Evolutionary conservation across 2,888 invertebrate species (phyloP).

Genomic region (Nemotelus nigrinus): DNA sequence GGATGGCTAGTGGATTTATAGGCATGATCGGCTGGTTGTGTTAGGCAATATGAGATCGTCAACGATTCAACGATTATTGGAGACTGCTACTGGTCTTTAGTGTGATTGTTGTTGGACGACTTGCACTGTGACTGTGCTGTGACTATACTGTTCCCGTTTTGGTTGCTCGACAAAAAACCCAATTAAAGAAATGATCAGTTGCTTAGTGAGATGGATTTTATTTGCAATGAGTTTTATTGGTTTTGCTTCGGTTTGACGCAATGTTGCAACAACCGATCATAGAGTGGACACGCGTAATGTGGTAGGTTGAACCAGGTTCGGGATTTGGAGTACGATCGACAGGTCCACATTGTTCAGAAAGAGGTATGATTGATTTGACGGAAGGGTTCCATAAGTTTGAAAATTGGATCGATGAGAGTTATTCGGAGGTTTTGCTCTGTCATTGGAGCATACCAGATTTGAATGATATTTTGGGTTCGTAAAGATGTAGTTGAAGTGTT

Average conservation of each 20-base stretch:
- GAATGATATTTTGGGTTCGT: no score
- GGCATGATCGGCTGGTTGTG: background rate
- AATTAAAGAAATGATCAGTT: conserved; percentile 51
- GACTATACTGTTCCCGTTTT: background rate
- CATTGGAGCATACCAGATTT: background rate
- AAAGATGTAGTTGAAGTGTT: no score
- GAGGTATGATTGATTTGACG: conserved; percentile 20
- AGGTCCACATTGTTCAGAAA: background rate
- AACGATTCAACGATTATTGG: no score
- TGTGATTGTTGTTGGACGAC: no score
- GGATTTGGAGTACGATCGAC: background rate
- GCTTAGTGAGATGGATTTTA: conserved; percentile 48
- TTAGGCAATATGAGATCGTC: background rate
- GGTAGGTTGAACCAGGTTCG: background rate
- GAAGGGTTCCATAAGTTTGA: background rate
- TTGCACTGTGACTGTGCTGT: background rate
- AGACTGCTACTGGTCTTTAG: no score
- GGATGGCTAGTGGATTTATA: no score
- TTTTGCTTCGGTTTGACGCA: conserved; percentile 29
- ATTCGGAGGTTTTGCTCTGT: background rate
- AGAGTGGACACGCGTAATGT: conserved; percentile 26
- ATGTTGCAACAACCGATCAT: conserved; percentile 31
- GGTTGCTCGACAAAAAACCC: conserved; percentile 47
- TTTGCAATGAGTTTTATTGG: conserved; percentile 18
- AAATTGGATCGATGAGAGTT: no score